Base-by-base conservation (phyloP, 1,140 invertebrate genomes). In the Drosophila sulfurigaster region DNA sequence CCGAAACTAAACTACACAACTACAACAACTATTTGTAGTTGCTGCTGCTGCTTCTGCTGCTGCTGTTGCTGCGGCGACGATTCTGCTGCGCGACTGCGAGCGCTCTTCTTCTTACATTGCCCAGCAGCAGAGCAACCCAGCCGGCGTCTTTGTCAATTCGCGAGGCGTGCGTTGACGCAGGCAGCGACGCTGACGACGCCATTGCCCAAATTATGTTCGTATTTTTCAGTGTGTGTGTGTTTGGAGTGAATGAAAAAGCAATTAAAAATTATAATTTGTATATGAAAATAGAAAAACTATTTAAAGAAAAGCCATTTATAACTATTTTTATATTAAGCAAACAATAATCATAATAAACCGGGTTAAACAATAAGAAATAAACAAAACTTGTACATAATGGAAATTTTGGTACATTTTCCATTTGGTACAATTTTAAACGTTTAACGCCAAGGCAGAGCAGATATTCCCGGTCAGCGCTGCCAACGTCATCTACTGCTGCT, bases 21-120 rank as follows among this genome's bases (percentile, higher is more conserved):
- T 81, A 82, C 80, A 82, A 83, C 76, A 82, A 81, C 79, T 82
- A 79, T 82, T 75, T 80, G 81, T 78, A 78, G 82, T 78, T 82
- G 82, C 65, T 65, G 81, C 57, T 79, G 70, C 57, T 68, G 65
- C 20, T 25, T 25, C 79, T 81, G 59, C 60, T 70, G 56, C 68
- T 49, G 64, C 76, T 81, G 70, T 28, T 60, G 48, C 20, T 46
- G 25, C 49, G 10, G 15, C 41, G 68, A 63, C 68, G 59, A 57
- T 25, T 46, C 41, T 45, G 58, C 58, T 63, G 48, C 58, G 67
- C 68, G 30, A 54, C 71, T 74, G 65, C 66, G 45, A 59, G 11
- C 41, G 20, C 60, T 75, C 60, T 69, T 62, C 70, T 60, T 72
- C 72, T 72, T 75, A 32, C 66, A 74, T 65, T 65, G 54, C 52